Base-by-base conservation (phyloP, 2,797 vertebrate species). In the Sphaeramia orbicularis region DNA sequence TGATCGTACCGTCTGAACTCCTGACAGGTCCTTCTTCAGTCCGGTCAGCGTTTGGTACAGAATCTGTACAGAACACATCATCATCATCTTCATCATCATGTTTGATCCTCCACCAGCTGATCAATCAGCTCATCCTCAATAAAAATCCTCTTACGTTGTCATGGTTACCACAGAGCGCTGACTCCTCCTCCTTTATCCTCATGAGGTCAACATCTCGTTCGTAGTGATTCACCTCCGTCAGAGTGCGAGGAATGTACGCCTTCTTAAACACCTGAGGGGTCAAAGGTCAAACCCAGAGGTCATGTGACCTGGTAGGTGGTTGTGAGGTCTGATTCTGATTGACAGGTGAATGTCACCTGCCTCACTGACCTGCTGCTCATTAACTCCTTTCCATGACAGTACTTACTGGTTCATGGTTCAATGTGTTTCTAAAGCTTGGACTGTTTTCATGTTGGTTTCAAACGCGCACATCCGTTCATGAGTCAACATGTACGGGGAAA, bases 21-120 rank as follows among this genome's bases (percentile, higher is more conserved):
- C 98, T 0, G 96, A 97, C 48, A 99, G 93, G 78, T 99, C 96
- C 85, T 97, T 97, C 91, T 93, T 98, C 78, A 99, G 76, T 59
- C 98, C 97, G 0, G 93, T 97, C 60, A 99, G 94, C 0, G 97
- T 98, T 80, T 97, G 98, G 65, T 99, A 99, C 7, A 99, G 91
- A 88, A 99, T 93, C 97, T 99, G 88, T 2, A 64, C 88, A 74
- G 36, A 5, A 19, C 21, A 10, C 1, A 36, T 9, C 35, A 27
- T 27, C 32, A 27, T 52, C 9, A 18, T 15, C 32, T 38, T 24
- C 12, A 6, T 4, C 36, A 27, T 0, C 45, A 27, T 10, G 10
- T 5, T 13, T 38, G 37, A 38, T 10, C 10, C 37, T 10, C 13
- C 13, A 38, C n/a, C n/a, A n/a, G n/a, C n/a, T n/a, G n/a, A n/a